phyloP scores from a whole-genome alignment of 2,797 vertebrate species.

The Pipistrellus kuhlii region DNA sequence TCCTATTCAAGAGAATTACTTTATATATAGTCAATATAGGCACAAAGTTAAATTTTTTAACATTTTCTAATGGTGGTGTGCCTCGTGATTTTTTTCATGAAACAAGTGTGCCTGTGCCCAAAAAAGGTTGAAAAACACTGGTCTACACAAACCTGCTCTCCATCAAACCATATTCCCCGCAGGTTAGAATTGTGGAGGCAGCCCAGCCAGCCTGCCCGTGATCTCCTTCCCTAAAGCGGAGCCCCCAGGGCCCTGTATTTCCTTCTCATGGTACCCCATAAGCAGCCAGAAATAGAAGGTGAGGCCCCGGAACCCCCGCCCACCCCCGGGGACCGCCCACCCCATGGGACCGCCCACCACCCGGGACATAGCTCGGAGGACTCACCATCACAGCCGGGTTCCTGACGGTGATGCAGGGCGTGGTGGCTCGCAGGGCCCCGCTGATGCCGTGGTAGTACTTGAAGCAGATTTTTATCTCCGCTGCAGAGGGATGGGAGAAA shows the following conservation, averaged over 20 bases:
- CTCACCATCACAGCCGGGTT: conserved; percentile 95
- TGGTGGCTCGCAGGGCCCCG: conserved; percentile 96
- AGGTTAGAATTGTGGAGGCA: neutral
- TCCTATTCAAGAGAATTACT: too few relatives aligned
- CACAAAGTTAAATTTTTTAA: too few relatives aligned
- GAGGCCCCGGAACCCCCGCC: accelerated
- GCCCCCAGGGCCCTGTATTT: neutral
- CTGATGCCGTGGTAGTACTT: conserved; percentile 99
- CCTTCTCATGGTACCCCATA: neutral
- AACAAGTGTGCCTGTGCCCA: too few relatives aligned
- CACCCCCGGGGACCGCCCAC: neutral
- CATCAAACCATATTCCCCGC: neutral
- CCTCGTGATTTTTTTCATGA: too few relatives aligned
- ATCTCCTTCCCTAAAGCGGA: conserved; percentile 35
- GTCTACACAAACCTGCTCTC: neutral
- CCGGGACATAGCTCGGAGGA: neutral
- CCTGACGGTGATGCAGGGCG: conserved; percentile 98
- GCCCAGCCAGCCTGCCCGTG: neutral
- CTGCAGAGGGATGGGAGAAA: conserved; percentile 86
- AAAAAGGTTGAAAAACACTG: too few relatives aligned
- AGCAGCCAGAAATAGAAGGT: conserved; percentile 22
- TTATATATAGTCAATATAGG: too few relatives aligned
- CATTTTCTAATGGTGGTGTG: too few relatives aligned
- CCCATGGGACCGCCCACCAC: accelerated
- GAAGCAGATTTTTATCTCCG: conserved; percentile 98